Base-by-base conservation (phyloP, 2,888 invertebrate genomes). In the Abrostola tripartita region DNA sequence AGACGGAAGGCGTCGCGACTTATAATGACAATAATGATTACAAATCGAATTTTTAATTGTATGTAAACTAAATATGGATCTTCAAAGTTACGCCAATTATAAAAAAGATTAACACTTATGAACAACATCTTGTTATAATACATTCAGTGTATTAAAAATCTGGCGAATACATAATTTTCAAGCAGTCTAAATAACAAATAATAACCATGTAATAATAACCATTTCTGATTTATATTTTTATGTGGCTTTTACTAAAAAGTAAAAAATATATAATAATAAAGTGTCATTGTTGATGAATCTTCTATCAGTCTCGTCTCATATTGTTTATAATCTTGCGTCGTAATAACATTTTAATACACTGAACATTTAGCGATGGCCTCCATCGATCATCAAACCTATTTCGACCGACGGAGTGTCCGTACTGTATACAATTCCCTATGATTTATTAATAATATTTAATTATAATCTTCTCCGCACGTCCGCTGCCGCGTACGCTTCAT, bases 1-100 rank as follows among this genome's bases (percentile, higher is more conserved):
- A 90, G 85, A 71, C 87, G 88, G 89, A 89, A 90, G 88, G 88
- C 93, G 93, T 86, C 93, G 92, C 90, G 86, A 85, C 81, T 83
- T 73, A 79, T 77, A 76, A 74, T 78, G 78, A 81, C 81, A 79
- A 72, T 79, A 79, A 82, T 82, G 81, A 83, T 79, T 82, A 81
- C 73, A 80, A 79, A 81, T 82, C 79, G 76, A 78, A 79, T 81
- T 75, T 80, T 77, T 73, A 55, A 79, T 75, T 54, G 74, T 77
- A 71, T 75, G 74, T 73, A 58, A 74, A 80, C 71, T 76, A 79
- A 79, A 76, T 74, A 77, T 72, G 78, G 80, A 81, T 78, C 79
- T 65, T 72, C 53, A 68, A 73, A 66, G 71, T 74, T 74, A 67
- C 66, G 74, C 79, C 76, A 79, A 79, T 79, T 71, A 61, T 79